Evolutionary conservation across 2,113 vertebrate genomes (phyloP).

Genomic region (Castor canadensis): DNA sequence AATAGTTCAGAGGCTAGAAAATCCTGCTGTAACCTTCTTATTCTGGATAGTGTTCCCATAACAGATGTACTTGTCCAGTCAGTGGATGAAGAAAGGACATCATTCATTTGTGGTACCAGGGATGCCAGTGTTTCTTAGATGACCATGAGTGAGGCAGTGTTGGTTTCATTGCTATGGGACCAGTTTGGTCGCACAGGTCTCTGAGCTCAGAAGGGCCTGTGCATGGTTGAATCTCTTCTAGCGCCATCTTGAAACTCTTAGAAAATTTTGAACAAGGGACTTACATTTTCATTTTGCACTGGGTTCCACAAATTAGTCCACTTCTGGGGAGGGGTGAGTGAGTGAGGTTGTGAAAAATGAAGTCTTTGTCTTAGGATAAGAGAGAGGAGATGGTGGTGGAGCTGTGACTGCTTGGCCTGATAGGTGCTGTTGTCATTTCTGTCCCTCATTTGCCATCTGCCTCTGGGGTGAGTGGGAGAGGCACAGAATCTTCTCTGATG

Average conservation of each 20-base stretch:
- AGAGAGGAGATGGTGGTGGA: neutral
- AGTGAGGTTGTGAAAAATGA: neutral
- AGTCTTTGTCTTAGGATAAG: neutral
- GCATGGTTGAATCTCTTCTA: too few relatives aligned
- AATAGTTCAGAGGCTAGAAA: accelerated
- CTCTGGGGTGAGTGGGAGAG: neutral
- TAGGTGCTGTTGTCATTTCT: too few relatives aligned
- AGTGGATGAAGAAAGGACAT: neutral
- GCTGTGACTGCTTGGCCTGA: too few relatives aligned
- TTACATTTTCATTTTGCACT: neutral
- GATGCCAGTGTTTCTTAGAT: neutral
- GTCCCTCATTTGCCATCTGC: too few relatives aligned
- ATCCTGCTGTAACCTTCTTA: neutral
- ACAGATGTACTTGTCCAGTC: neutral
- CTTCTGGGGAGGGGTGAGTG: too few relatives aligned
- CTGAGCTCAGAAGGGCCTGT: neutral
- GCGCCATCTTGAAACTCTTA: neutral
- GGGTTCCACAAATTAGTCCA: neutral
- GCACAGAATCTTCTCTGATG: neutral
- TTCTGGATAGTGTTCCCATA: neutral
- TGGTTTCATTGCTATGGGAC: neutral
- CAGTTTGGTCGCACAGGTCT: neutral
- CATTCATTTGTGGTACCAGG: accelerated
- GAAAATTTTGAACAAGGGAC: neutral
- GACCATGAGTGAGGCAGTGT: neutral